Percentiles rank a stretch among this genome's conserved stretches.
Evolutionary conservation across 1,140 invertebrate genomes (phyloP).

Genomic region (Brachionus koreanus): DNA sequence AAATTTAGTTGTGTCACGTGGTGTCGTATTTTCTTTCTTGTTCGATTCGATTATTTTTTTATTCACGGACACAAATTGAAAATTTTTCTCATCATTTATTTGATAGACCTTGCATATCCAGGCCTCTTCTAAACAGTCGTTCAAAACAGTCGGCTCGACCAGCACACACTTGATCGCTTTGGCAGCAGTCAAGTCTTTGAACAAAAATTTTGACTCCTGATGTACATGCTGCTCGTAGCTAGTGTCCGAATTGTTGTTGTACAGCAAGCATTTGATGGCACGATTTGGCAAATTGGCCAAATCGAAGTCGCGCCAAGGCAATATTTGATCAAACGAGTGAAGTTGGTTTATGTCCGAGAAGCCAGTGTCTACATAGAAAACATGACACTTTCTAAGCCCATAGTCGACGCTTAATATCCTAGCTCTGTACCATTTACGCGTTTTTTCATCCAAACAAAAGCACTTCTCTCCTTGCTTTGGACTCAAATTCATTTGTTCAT

Average conservation of each 20-base stretch:
- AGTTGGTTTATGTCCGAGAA: not conserved
- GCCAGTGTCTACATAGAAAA: conserved; percentile 12
- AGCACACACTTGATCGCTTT: conserved; percentile 17
- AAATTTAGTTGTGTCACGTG: not conserved
- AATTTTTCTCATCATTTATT: not conserved
- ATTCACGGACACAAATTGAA: not conserved
- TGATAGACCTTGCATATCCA: conserved; percentile 1
- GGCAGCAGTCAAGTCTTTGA: conserved; percentile 11
- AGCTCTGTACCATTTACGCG: not conserved
- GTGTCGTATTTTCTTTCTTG: not conserved
- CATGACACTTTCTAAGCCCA: not conserved
- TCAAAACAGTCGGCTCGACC: not conserved
- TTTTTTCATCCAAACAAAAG: not conserved
- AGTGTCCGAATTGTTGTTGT: not conserved
- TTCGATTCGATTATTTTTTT: not conserved
- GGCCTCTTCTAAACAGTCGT: not conserved
- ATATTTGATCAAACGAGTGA: not conserved
- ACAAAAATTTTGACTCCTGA: not conserved
- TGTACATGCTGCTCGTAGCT: not conserved
- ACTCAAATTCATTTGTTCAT: not conserved
- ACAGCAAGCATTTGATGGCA: not conserved
- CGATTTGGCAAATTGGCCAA: not conserved
- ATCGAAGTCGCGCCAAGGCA: not conserved
- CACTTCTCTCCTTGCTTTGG: not conserved
- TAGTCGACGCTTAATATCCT: not conserved